Evolutionary conservation across 2,113 vertebrate species (phyloP).

Genomic region (Eidolon helvum): DNA sequence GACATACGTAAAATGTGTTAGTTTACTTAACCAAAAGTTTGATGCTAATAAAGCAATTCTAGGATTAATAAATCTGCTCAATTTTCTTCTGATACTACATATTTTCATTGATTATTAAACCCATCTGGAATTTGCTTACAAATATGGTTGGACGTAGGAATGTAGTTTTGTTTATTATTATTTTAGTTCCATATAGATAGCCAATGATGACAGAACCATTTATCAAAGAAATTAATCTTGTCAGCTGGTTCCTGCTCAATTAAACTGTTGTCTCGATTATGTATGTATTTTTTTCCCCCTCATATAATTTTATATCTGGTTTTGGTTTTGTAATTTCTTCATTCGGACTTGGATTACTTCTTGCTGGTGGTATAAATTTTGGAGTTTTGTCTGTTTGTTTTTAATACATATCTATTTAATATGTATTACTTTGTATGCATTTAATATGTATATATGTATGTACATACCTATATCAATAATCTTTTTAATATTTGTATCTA

Average conservation of each 20-base stretch:
- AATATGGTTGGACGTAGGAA: neutral
- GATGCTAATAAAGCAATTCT: too few relatives aligned
- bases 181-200: neutral
- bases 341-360: too few relatives aligned
- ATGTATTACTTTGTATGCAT: too few relatives aligned
- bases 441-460: too few relatives aligned
- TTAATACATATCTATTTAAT: neutral
- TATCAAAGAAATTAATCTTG: neutral
- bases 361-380: too few relatives aligned
- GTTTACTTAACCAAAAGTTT: neutral
- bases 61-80: neutral
- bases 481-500: neutral
- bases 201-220: neutral
- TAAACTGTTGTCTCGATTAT: neutral
- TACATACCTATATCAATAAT: too few relatives aligned
- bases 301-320: too few relatives aligned
- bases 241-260: neutral
- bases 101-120: neutral
- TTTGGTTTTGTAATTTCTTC: too few relatives aligned
- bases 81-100: neutral
- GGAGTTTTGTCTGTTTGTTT: too few relatives aligned
- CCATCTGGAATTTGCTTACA: neutral
- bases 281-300: neutral
- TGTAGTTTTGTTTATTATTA: neutral
- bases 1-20: neutral